Evolutionary conservation across 2,888 invertebrate genomes (phyloP), one percentile per base, ranked within the genome.

Genomic region (Gastracanthus pulcherrimus): DNA sequence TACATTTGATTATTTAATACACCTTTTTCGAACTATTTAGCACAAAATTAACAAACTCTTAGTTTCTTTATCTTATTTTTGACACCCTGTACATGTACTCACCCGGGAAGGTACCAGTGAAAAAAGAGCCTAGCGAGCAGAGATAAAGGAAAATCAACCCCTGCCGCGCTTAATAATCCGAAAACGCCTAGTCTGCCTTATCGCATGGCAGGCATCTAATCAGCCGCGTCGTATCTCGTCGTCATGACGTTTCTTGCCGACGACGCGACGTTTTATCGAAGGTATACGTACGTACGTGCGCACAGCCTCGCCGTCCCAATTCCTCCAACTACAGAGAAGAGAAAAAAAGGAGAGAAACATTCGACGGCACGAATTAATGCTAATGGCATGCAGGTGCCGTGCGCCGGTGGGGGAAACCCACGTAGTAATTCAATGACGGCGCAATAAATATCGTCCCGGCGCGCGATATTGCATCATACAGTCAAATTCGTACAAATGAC

Each of bases 391-490:
- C 71, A 45, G n/a, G n/a, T n/a, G 31, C 31, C 48, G 26, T 34
- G 11, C 34, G n/a, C n/a, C n/a, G n/a, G n/a, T n/a, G n/a, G n/a
- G n/a, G n/a, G n/a, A n/a, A n/a, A n/a, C 16, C 6, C 29, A 19
- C 16, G 60, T 36, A 58, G 66, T 80, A 60, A 75, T 51, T 69
- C 75, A 80, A 80, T 64, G 70, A 58, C 62, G 16, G 38, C n/a
- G 64, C 31, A 75, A 75, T 62, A 67, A 58, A 58, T 71, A 74
- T 74, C 29, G 45, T 3, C n/a, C 26, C 67, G 34, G 31, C 69
- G n/a, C 55, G 55, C 2, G 74, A 66, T 67, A 79, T 77, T 77
- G 77, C 77, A 70, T 79, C 72, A 58, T 72, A 67, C 64, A 67
- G 67, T 55, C 74, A 67, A 79, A 79, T 79, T 74, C 31, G 55